These are phyloP conservation scores for Fopius arisanus DNA, from an alignment of 1,140 invertebrate genomes.

Conservation along the genomic window DNA sequence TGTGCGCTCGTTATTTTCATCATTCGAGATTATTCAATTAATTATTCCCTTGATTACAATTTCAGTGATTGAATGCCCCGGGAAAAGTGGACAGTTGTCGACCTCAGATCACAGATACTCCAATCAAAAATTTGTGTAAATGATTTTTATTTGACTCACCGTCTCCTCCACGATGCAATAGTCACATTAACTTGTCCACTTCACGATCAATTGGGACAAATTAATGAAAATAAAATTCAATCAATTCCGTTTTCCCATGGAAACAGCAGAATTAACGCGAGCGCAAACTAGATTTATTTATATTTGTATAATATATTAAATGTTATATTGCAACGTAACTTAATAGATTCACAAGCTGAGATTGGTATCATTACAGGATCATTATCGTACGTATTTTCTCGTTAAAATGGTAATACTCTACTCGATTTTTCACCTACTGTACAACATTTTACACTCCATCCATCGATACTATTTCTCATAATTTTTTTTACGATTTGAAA, in stretches of 20 bases:
- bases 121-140: neutral
- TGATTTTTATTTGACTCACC: neutral
- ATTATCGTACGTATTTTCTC: slow-evolving; percentile 44
- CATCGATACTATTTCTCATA: neutral
- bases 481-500: neutral
- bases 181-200: neutral
- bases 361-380: slow-evolving; percentile 61
- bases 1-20: slow-evolving; percentile 42
- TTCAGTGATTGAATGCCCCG: neutral
- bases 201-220: neutral
- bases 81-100: neutral
- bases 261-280: neutral
- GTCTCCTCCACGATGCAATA: neutral
- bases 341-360: slow-evolving; percentile 64
- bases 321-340: slow-evolving; percentile 60
- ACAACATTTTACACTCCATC: slow-evolving; percentile 62
- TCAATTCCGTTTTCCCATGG: neutral
- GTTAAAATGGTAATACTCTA: slow-evolving; percentile 51
- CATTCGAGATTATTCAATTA: slow-evolving; percentile 33
- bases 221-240: neutral
- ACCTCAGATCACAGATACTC: neutral
- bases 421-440: slow-evolving; percentile 52
- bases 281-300: slow-evolving; percentile 4
- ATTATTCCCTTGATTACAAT: slow-evolving; percentile 29
- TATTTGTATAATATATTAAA: slow-evolving; percentile 54